Evolutionary conservation across 2,797 vertebrate genomes (phyloP).

Genomic region (Diplodus sargus): DNA sequence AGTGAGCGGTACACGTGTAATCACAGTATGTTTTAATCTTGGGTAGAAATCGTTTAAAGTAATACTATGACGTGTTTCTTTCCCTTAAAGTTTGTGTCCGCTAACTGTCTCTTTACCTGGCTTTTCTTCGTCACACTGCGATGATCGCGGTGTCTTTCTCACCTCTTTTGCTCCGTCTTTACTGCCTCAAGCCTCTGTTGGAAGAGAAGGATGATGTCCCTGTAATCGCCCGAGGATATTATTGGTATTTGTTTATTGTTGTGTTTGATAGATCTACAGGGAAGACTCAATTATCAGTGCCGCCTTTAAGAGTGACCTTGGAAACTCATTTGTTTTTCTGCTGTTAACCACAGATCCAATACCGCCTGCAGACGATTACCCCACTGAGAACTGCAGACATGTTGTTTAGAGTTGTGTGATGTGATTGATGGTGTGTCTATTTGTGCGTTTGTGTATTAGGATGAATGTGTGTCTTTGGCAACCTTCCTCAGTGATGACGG

Average conservation of each 20-base stretch:
- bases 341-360: conserved; percentile 80
- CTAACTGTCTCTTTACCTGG: not conserved
- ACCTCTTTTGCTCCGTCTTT: conserved; percentile 7
- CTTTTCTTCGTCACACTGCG: conserved; percentile 8
- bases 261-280: conserved; percentile 83
- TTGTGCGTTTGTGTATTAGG: not conserved
- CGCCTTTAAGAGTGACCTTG: conserved; percentile 86
- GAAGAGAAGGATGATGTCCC: conserved; percentile 54
- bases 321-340: conserved; percentile 85
- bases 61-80: conserved; percentile 25
- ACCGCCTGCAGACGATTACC: conserved; percentile 66
- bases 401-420: conserved; percentile 43
- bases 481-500: conserved; percentile 46
- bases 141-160: conserved; percentile 24
- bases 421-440: conserved; percentile 43
- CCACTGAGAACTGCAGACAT: conserved; percentile 46
- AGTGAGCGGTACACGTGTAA: not conserved
- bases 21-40: conserved; percentile 1
- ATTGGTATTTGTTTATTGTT: conserved; percentile 83
- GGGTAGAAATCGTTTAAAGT: not conserved
- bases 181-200: conserved; percentile 30
- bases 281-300: conserved; percentile 81
- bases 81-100: conserved; percentile 29
- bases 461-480: conserved; percentile 33
- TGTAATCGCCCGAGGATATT: conserved; percentile 74